Conservation (phyloP, 2,888 invertebrate species). For the Lasioglossum pauxillum region DNA sequence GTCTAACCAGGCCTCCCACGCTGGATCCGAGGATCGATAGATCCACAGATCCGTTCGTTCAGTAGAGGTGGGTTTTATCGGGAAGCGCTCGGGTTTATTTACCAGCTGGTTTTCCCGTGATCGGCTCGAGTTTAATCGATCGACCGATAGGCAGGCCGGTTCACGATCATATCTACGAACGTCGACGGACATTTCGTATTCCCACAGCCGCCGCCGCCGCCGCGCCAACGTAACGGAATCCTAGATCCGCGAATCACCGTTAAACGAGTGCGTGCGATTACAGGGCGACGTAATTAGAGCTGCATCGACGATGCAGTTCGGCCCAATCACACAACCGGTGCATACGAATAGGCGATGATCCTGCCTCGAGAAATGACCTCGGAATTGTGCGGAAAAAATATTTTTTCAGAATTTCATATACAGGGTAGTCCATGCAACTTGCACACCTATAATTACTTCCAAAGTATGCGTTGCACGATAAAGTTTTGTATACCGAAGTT, state of each 20-base stretch:
- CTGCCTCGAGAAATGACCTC: not conserved
- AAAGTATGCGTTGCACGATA: too few species aligned
- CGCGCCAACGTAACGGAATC: constrained; percentile 55
- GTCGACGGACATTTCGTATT: constrained; percentile 47
- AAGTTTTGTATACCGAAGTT: too few species aligned
- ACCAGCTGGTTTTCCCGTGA: not conserved
- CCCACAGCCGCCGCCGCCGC: constrained; percentile 29
- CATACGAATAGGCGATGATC: constrained; percentile 23
- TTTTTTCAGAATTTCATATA: too few species aligned
- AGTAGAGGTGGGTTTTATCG: not conserved
- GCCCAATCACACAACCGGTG: constrained; percentile 34
- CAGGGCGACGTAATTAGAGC: constrained; percentile 59
- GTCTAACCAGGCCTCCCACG: constrained; percentile 27
- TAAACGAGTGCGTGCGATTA: constrained; percentile 56
- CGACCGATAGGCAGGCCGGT: constrained; percentile 16
- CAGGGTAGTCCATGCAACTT: too few species aligned
- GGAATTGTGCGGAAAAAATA: too few species aligned
- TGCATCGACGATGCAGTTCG: constrained; percentile 36
- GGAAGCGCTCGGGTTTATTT: not conserved
- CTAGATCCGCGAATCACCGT: constrained; percentile 59
- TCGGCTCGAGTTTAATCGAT: constrained; percentile 8
- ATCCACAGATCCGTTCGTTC: not conserved
- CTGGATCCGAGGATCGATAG: not conserved
- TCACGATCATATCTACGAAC: constrained; percentile 22
- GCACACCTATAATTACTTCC: too few species aligned